Base-by-base conservation (phyloP, 2,797 vertebrate species). In the Microctenopoma steveboyesi region DNA sequence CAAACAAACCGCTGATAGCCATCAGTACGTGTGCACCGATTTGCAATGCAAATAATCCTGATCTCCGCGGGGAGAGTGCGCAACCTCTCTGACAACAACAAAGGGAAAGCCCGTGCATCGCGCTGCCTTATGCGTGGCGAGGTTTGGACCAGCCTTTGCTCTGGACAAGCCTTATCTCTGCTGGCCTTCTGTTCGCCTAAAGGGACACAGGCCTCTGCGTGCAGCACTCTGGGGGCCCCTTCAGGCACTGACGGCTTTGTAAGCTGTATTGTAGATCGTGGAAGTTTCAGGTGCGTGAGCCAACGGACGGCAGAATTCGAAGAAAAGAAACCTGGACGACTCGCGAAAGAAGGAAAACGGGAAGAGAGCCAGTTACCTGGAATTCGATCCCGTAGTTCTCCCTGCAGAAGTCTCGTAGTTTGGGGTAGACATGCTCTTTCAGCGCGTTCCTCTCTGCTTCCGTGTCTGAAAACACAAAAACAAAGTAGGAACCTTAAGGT, bases 311-410 rank as follows among this genome's bases (percentile, higher is more conserved):
- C 2, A 11, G n/a, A 7, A 12, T 39, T 3, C 0, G 8, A 4
- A 3, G 22, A 61, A 2, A 7, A 16, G 11, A 43, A 56, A 4
- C 7, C 7, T 8, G 9, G 16, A 46, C 8, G 42, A 56, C 55
- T 63, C 12, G 22, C 2, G 7, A 46, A 67, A 37, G 15, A 61
- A 28, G 37, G 14, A 55, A 13, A 43, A 28, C 12, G 5, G 27
- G 10, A 64, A 22, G 14, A 7, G 5, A 42, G 39, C 9, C 4
- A 13, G 11, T 91, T 93, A 99, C 98, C 97, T 99, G 98, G 91
- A 99, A 99, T 92, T 99, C 98, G 89, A 99, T 94, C 57, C 97
- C 97, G 85, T 99, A 99, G 89, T 98, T 99, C 93, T 99, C 98
- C 89, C 98, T 95, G 94, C 97, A 99, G 95, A 99, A 99, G 93